phyloP scores from a whole-genome alignment of 2,797 vertebrate genomes.

The Macropodus opercularis region DNA sequence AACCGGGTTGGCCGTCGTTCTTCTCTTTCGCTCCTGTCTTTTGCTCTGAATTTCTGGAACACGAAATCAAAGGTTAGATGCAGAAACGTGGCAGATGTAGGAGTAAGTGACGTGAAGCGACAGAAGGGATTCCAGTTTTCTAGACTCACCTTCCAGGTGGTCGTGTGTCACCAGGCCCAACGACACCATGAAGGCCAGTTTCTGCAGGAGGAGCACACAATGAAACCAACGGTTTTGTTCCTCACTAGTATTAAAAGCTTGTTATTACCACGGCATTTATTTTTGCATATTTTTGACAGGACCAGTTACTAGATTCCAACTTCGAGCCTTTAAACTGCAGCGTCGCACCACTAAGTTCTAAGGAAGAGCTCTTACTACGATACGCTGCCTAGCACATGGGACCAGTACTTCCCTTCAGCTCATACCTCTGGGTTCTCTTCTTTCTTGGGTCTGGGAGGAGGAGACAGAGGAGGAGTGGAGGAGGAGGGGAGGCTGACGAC shows the following conservation, averaged over 20 bases:
- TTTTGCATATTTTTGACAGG: too few species aligned
- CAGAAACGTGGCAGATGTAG: not conserved
- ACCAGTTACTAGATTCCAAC: too few species aligned
- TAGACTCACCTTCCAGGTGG: conserved; percentile 93
- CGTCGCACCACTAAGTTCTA: too few species aligned
- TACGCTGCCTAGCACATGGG: too few species aligned
- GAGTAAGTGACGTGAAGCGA: too few species aligned
- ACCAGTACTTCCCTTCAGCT: too few species aligned
- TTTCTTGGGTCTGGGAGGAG: conserved; percentile 89
- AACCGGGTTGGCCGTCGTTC: conserved; percentile 98
- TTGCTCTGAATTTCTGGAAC: conserved; percentile 97
- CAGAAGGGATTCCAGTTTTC: too few species aligned
- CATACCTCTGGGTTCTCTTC: conserved; percentile 96
- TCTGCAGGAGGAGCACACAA: conserved; percentile 78
- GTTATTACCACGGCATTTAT: too few species aligned
- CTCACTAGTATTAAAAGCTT: too few species aligned
- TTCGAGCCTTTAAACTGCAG: too few species aligned
- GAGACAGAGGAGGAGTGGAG: conserved; percentile 83
- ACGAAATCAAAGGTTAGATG: conserved; percentile 18
- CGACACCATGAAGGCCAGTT: conserved; percentile 99
- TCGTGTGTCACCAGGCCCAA: conserved; percentile 96
- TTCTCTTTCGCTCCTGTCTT: conserved; percentile 96
- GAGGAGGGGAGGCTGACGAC: conserved; percentile 80
- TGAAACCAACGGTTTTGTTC: too few species aligned
- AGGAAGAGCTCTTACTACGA: too few species aligned